Base-by-base conservation (phyloP, 2,797 vertebrate genomes). In the Aldrovandia affinis region DNA sequence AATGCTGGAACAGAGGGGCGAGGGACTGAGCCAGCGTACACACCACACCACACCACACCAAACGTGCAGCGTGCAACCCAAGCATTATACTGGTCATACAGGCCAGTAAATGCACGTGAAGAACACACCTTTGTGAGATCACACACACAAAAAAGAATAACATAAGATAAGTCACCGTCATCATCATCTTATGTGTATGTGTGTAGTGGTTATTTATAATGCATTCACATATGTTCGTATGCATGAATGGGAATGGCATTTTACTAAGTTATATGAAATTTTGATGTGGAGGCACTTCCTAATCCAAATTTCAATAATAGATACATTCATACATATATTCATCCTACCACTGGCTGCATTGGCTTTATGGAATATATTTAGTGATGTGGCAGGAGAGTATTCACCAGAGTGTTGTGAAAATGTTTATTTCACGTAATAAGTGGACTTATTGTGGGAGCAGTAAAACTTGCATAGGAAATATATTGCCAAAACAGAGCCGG, bases 1-100 rank as follows among this genome's bases (percentile, higher is more conserved):
- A 91, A 99, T 97, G 92, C 98, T 99, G 92, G 87, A 94, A 95
- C 70, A 93, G 87, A 90, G 92, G 0, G 85, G 3, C 8, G 18
- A 68, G 20, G 30, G 14, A 28, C 36, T 83, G 52, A 83, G 55
- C 70, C 18, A 44, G 30, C 36, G 39, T 36, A 55, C 52, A 44
- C 2, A 52, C 25, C 50, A 22, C 44, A 14, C 65, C 28, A 8
- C 50, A 18, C 0, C 18, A 81, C 15, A 39, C 8, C 25, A n/a
- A 4, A 63, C 1, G 28, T n/a, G 0, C 2, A 7, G 8, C 22
- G 6, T n/a, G n/a, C 36, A 78, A 14, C 18, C 5, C 36, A 2
- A 59, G 33, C 7, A 25, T 0, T 20, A 55, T 57, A 30, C 25
- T 28, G 14, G 3, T 25, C n/a, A 52, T 39, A 52, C 42, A 7